phyloP scores from a whole-genome alignment of 2,888 invertebrate species.

The Phengaris arion region DNA sequence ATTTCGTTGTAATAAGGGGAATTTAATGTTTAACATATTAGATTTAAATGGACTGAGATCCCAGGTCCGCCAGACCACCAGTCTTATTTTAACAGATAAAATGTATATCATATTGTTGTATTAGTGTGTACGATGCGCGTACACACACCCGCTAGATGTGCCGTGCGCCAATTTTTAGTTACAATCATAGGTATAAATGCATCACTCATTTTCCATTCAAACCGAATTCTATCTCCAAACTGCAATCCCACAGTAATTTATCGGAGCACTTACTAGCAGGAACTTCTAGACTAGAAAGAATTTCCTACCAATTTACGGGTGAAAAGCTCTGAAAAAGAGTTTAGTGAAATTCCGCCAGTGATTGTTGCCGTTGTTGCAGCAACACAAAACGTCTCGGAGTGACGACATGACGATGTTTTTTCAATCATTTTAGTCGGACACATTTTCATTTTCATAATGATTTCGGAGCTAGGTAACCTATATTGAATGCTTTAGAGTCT shows the following conservation, averaged over 20 bases:
- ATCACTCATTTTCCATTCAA: neutral
- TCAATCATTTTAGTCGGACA: slow-evolving; percentile 4
- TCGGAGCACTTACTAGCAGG: neutral
- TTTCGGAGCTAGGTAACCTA: neutral
- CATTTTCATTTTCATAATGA: neutral
- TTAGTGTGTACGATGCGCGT: too few species aligned
- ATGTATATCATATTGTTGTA: too few species aligned
- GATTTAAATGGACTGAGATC: too few species aligned
- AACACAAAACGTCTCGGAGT: neutral
- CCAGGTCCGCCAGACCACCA: too few species aligned
- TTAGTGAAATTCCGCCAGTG: neutral
- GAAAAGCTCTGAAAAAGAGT: neutral
- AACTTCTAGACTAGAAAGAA: neutral
- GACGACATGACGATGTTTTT: neutral
- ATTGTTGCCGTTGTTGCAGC: neutral
- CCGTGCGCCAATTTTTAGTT: too few species aligned
- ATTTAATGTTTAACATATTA: too few species aligned
- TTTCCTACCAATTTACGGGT: neutral
- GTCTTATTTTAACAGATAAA: too few species aligned
- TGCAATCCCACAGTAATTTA: neutral
- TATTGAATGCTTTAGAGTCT: neutral
- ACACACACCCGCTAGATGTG: too few species aligned
- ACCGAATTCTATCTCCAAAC: neutral
- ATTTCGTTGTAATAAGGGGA: neutral
- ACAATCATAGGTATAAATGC: neutral